Percentiles rank a stretch among this genome's conserved stretches.
Evolutionary conservation across 2,797 vertebrate genomes (phyloP).

Genomic region (Galaxias olidus): DNA sequence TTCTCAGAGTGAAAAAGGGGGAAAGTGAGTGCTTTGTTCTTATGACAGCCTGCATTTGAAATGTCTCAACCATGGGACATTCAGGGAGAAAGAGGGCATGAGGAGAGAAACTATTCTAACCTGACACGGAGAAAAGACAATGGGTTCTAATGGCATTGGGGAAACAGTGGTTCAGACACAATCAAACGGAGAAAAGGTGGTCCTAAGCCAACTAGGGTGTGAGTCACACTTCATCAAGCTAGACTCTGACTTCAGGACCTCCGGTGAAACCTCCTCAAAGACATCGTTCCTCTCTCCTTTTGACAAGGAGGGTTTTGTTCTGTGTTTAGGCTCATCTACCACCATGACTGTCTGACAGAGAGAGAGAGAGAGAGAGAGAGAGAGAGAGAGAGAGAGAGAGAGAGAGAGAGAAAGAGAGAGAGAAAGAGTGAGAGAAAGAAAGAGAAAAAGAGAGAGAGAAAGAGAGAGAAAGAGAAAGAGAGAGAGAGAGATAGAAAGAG

Average conservation of each 20-base stretch:
- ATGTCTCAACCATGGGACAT: too few species aligned
- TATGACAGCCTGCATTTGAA: too few species aligned
- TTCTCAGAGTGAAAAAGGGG: too few species aligned
- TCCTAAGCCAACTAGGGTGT: conserved; percentile 35
- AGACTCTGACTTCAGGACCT: not conserved
- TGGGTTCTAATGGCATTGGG: too few species aligned
- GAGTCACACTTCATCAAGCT: conserved; percentile 20
- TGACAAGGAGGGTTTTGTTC: conserved; percentile 42
- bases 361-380: conserved; percentile 6
- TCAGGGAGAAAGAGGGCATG: too few species aligned
- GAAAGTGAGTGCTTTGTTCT: too few species aligned
- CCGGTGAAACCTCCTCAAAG: conserved; percentile 29
- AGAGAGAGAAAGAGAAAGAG: conserved; percentile 18
- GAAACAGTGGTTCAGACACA: too few species aligned
- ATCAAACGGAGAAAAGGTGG: conserved; percentile 6
- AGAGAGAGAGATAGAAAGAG: not conserved
- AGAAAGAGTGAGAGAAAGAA: not conserved
- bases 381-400: not conserved
- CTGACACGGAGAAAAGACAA: too few species aligned
- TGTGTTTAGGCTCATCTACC: conserved; percentile 44
- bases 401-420: not conserved
- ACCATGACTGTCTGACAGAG: conserved; percentile 9
- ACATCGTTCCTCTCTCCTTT: conserved; percentile 13
- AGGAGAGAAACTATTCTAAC: too few species aligned
- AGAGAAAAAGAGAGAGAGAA: not conserved